Evolutionary conservation across 2,113 vertebrate species (phyloP).

Genomic region (Catagonus wagneri): DNA sequence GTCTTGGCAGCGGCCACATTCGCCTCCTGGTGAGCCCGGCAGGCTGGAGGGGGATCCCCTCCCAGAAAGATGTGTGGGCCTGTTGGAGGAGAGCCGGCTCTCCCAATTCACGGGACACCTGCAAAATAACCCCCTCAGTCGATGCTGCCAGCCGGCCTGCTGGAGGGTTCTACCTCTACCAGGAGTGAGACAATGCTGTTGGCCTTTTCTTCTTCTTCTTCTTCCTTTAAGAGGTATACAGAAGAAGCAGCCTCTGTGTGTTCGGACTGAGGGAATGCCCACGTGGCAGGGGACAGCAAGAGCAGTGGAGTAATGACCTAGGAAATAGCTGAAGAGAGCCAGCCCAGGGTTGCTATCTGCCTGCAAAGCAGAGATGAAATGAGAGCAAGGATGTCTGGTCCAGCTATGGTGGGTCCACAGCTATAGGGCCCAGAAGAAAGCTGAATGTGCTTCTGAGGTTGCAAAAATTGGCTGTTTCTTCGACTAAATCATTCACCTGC

Average conservation of each 20-base stretch:
- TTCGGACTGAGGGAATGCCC: conserved; percentile 60
- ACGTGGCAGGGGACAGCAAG: background rate
- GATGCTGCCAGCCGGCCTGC: rapidly evolving
- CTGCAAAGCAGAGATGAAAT: conserved; percentile 74
- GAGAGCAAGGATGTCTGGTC: conserved; percentile 52
- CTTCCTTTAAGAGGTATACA: background rate
- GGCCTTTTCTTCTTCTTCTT: background rate
- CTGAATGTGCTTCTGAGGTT: conserved; percentile 49
- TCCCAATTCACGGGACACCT: background rate
- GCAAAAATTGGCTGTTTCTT: conserved; percentile 45
- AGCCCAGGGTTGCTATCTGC: conserved; percentile 61
- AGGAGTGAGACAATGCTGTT: background rate
- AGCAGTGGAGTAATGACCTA: conserved; percentile 64
- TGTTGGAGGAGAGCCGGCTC: background rate
- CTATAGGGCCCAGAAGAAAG: conserved; percentile 47
- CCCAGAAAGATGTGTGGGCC: background rate
- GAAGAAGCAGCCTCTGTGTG: background rate
- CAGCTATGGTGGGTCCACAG: background rate
- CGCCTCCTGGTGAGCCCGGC: conserved; percentile 1
- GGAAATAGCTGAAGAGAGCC: conserved; percentile 67
- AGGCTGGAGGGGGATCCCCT: background rate
- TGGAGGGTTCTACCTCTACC: background rate
- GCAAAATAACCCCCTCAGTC: background rate
- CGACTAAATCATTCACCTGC: background rate
- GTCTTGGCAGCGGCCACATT: conserved; percentile 42